phyloP scores from a whole-genome alignment of 2,797 vertebrate species.

The Prunella strophiata region DNA sequence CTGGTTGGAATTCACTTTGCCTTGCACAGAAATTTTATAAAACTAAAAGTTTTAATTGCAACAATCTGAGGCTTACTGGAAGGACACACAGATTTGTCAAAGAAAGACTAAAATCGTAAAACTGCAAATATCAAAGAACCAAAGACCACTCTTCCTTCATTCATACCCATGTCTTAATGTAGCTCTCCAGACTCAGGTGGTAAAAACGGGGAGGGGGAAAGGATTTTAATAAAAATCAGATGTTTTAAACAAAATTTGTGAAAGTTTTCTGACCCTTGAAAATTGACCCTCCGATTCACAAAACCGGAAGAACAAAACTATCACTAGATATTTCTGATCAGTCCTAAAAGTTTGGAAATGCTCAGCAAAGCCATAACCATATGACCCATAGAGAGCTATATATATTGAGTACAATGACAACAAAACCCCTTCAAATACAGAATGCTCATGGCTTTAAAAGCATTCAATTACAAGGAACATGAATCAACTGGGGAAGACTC shows the following conservation, averaged over 20 bases:
- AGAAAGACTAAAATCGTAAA: background rate
- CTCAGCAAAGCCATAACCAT: background rate
- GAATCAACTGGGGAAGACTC: constrained; percentile 5
- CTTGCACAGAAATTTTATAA: background rate
- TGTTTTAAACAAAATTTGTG: background rate
- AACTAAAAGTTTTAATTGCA: background rate
- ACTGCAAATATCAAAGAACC: background rate
- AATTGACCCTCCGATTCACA: background rate
- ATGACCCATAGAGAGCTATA: background rate
- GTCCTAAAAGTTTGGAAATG: constrained; percentile 4
- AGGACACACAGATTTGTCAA: background rate
- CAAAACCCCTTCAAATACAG: background rate
- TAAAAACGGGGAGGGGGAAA: background rate
- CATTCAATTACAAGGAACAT: constrained; percentile 31
- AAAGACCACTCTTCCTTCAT: background rate
- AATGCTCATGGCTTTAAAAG: constrained; percentile 22
- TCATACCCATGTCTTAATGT: background rate
- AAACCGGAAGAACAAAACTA: background rate
- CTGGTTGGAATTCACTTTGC: background rate
- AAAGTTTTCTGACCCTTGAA: background rate
- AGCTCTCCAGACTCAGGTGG: background rate
- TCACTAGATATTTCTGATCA: background rate
- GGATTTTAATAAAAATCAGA: background rate
- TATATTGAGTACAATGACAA: background rate
- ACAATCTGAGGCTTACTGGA: background rate